phyloP scores from a whole-genome alignment of 2,888 invertebrate species.

The Drosophila rubida region DNA sequence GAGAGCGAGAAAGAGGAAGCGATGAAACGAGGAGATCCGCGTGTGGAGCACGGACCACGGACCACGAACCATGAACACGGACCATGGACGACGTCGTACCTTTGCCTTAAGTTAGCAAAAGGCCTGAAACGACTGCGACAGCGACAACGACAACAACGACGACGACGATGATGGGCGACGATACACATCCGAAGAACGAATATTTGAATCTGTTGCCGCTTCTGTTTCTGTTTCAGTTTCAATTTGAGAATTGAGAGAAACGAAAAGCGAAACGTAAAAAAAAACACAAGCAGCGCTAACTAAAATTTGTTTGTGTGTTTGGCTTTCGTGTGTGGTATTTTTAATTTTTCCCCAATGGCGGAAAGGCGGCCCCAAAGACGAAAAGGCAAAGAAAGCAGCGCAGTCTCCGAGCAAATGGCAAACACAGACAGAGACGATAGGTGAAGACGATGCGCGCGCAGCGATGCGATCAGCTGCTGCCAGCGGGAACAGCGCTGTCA shows the following conservation, averaged over 20 bases:
- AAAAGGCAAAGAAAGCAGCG: constrained; percentile 25
- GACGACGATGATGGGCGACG: constrained; percentile 49
- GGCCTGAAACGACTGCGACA: constrained; percentile 23
- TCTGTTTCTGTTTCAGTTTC: constrained; percentile 61
- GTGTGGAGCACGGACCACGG: constrained; percentile 64
- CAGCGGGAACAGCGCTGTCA: constrained; percentile 10
- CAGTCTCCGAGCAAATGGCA: constrained; percentile 62
- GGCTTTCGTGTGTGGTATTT: constrained; percentile 56
- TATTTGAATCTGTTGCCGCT: constrained; percentile 80
- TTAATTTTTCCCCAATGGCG: constrained; percentile 69
- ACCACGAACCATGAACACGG: constrained; percentile 65
- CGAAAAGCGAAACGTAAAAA: constrained; percentile 52
- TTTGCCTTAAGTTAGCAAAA: constrained; percentile 62
- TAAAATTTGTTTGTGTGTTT: constrained; percentile 33
- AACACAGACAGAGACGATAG: constrained; percentile 33
- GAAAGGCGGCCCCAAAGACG: constrained; percentile 35
- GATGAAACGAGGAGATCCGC: constrained; percentile 17
- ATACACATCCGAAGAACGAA: constrained; percentile 84
- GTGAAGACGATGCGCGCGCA: constrained; percentile 66
- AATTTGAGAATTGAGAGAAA: constrained; percentile 29
- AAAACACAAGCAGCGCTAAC: constrained; percentile 37
- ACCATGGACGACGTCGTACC: constrained; percentile 66
- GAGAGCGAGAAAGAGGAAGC: constrained; percentile 10
- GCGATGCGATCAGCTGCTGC: constrained; percentile 37
- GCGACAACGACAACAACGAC: constrained; percentile 40